A percentile compares a stretch with the other conserved stretches of the same genome.
These are phyloP conservation scores for Actinemys pallida DNA, from an alignment of 2,113 vertebrate genomes.

Conservation along the genomic window DNA sequence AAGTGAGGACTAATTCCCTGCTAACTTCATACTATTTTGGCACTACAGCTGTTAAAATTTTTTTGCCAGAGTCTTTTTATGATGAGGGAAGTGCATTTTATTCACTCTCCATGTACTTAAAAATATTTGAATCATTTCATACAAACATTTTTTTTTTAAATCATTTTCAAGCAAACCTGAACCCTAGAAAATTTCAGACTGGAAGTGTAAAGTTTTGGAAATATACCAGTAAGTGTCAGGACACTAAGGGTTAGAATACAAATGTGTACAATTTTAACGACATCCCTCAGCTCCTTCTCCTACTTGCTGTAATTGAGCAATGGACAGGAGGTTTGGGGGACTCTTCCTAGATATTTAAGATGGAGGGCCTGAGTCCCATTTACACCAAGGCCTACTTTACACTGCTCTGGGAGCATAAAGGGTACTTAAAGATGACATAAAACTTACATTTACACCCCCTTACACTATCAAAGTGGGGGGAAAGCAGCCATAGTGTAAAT, in stretches of 20 bases:
- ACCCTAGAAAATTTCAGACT: background rate
- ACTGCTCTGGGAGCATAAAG: background rate
- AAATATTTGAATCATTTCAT: background rate
- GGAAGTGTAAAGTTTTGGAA: background rate
- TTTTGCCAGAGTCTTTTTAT: background rate
- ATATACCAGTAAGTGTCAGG: background rate
- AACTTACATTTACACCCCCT: background rate
- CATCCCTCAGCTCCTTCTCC: background rate
- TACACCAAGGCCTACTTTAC: background rate
- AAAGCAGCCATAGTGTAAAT: background rate
- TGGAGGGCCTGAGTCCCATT: background rate
- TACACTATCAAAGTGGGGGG: background rate
- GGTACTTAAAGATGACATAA: background rate
- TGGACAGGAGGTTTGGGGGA: background rate
- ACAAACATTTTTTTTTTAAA: background rate
- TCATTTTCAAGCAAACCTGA: background rate
- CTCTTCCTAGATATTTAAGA: background rate
- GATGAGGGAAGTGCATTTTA: background rate
- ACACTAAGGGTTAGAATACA: background rate
- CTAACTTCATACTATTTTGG: background rate
- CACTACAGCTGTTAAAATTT: background rate
- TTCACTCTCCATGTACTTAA: background rate
- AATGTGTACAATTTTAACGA: background rate
- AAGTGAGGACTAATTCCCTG: background rate
- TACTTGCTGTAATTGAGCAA: conserved; percentile 17